Percentiles rank a stretch among this genome's conserved stretches.
Conservation (phyloP, 2,888 invertebrate genomes). For the Brachynemurus nebulosus region DNA sequence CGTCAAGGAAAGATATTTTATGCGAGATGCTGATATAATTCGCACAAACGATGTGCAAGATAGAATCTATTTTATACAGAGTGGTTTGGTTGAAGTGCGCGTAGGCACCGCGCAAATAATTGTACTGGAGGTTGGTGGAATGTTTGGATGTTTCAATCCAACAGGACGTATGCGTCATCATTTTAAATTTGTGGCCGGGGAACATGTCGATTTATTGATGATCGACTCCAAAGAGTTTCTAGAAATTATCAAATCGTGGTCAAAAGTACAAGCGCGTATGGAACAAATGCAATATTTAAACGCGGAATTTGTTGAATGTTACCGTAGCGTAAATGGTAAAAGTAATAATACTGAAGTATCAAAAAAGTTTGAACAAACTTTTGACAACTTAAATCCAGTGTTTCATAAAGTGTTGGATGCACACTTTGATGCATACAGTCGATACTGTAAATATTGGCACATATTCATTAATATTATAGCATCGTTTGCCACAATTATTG, state of each 20-base stretch:
- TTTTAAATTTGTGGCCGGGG: conserved; percentile 14
- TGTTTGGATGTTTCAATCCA: conserved; percentile 18
- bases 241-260: background rate
- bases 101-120: conserved; percentile 6
- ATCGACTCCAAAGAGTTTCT: conserved; percentile 12
- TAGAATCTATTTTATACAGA: background rate
- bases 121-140: conserved; percentile 13
- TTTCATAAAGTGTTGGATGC: too few species aligned
- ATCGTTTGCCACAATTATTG: too few species aligned
- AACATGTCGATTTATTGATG: conserved; percentile 15
- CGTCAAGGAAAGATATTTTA: conserved; percentile 15
- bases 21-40: conserved; percentile 19
- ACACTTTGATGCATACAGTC: too few species aligned
- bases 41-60: conserved; percentile 20
- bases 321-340: too few species aligned
- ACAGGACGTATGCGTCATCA: conserved; percentile 16
- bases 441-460: too few species aligned
- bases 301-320: conserved; percentile 3
- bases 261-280: background rate
- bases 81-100: background rate
- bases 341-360: background rate
- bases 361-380: background rate
- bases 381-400: too few species aligned
- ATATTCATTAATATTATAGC: too few species aligned
- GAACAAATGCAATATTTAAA: background rate